Evolutionary conservation across 2,888 invertebrate species (phyloP), one percentile per base, ranked within the genome.

Genomic region (Pogonocherus hispidulus): DNA sequence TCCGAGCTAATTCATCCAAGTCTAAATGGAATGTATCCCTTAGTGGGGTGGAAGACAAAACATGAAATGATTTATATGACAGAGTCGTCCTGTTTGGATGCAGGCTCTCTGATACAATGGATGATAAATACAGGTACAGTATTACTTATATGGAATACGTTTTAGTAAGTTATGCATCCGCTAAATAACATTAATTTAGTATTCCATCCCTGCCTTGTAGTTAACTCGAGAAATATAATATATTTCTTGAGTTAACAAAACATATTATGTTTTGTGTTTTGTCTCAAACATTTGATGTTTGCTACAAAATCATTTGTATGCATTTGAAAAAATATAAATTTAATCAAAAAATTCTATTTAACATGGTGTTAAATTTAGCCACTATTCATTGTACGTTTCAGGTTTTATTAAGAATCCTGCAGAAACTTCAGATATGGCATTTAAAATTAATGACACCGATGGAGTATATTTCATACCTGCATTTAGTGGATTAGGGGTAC

Each of bases 391-490:
- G 70, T 70, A n/a, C 71, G 54, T 85, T 86, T 8, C 82, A 92
- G 92, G 90, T 68, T 85, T 94, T 72, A 89, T 92, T 78, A 87
- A 88, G 11, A 86, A 90, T 66, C 90, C 92, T 0, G 84, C 88
- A 69, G 91, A 93, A 68, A 90, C 92, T 0, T 88, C 91, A 0
- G 87, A 86, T 3, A 87, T 95, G 70, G 95, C 95, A 0, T 84
- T 85, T 56, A 90, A 91, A 0, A 92, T 94, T 0, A 81, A 88
- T 0, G 90, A 93, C 82, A 89, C 91, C 1, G 92, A 92, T 78
- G 95, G 94, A 3, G 92, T 95, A 1, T 95, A 89, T 84, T 97
- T 97, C 83, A 89, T 97, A 76, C 96, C 97, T 1, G 95, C 95
- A 0, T 96, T 97, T 79, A 94, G 93, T 84, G 96, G 96, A 35